Evolutionary conservation across 2,113 vertebrate species (phyloP).

Genomic region (Heloderma charlesbogerti): DNA sequence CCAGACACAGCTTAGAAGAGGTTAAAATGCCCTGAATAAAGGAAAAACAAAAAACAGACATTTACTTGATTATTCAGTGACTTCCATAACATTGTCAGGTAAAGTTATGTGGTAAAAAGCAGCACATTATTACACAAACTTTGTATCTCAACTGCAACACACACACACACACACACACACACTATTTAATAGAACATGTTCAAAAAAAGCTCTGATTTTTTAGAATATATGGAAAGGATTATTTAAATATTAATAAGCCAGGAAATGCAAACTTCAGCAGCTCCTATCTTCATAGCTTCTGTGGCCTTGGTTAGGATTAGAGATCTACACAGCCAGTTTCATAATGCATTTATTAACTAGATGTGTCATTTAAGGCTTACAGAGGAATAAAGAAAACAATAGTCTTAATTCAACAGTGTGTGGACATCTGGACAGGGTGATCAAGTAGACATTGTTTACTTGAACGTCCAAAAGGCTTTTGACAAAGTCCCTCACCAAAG

Average conservation of each 20-base stretch:
- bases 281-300: not conserved
- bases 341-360: not conserved
- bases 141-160: not conserved
- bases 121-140: not conserved
- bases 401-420: not conserved
- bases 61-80: not conserved
- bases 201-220: not conserved
- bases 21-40: constrained; percentile 78
- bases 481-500: too few species aligned
- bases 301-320: not conserved
- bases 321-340: not conserved
- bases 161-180: too few species aligned
- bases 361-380: not conserved
- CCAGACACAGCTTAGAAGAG: constrained; percentile 88
- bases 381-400: not conserved
- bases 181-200: not conserved
- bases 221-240: not conserved
- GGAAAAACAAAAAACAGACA: not conserved
- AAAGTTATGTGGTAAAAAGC: not conserved
- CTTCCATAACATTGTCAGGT: not conserved
- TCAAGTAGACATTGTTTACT: too few species aligned
- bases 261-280: not conserved
- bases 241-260: not conserved
- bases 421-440: too few species aligned
- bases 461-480: too few species aligned